A percentile compares a stretch with the other conserved stretches of the same genome.
These are phyloP conservation scores for Neodiprion fabricii DNA, from an alignment of 1,140 invertebrate genomes.

Conservation along the genomic window DNA sequence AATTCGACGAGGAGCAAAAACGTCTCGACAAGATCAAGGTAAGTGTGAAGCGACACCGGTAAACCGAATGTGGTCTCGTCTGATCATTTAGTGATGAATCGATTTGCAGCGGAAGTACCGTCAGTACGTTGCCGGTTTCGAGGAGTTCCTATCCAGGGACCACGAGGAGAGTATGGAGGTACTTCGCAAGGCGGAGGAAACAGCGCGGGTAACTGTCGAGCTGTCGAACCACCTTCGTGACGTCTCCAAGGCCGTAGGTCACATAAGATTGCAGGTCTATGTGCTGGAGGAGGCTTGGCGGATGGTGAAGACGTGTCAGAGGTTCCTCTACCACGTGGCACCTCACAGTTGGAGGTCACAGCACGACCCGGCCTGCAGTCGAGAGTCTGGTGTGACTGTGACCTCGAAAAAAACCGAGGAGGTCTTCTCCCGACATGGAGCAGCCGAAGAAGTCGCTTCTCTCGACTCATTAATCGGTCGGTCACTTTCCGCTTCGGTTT, in stretches of 20 bases:
- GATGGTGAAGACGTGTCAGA: slow-evolving; percentile 69
- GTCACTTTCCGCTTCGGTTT: slow-evolving; percentile 51
- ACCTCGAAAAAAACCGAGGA: slow-evolving; percentile 17
- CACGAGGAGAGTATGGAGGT: slow-evolving; percentile 67
- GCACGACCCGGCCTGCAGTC: slow-evolving; percentile 48
- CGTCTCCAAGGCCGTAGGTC: slow-evolving; percentile 51
- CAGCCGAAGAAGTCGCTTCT: slow-evolving; percentile 53
- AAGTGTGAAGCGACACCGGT: slow-evolving; percentile 32
- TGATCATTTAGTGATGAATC: neutral
- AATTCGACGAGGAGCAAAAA: slow-evolving; percentile 65
- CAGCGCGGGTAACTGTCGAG: slow-evolving; percentile 58
- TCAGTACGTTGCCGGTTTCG: slow-evolving; percentile 66
- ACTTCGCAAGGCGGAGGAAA: slow-evolving; percentile 61
- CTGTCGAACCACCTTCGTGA: slow-evolving; percentile 55
- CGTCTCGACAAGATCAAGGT: slow-evolving; percentile 63
- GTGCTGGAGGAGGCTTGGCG: slow-evolving; percentile 68
- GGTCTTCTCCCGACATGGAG: slow-evolving; percentile 46
- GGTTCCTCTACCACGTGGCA: slow-evolving; percentile 67
- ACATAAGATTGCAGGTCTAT: slow-evolving; percentile 66
- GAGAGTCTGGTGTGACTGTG: slow-evolving; percentile 15
- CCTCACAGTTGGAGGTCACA: slow-evolving; percentile 65
- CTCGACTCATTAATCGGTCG: slow-evolving; percentile 59
- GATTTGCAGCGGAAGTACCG: slow-evolving; percentile 44
- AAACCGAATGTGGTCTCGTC: neutral
- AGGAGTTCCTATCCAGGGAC: slow-evolving; percentile 68